Evolutionary conservation across 2,113 vertebrate genomes (phyloP).

Genomic region (Tinamus guttatus): DNA sequence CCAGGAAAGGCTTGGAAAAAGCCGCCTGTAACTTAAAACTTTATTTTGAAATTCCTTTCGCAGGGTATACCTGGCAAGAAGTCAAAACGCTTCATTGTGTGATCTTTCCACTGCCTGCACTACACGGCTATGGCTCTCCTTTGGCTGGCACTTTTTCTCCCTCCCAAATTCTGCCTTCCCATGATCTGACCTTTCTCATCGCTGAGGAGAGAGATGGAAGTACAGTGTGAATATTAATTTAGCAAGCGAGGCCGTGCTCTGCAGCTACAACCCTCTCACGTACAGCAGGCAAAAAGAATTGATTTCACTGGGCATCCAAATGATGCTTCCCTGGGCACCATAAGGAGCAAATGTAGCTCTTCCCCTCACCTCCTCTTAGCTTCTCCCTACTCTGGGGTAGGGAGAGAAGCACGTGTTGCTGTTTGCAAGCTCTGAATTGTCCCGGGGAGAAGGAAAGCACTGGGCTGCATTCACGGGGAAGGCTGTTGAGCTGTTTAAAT

Average conservation of each 20-base stretch:
- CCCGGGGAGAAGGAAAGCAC: neutral
- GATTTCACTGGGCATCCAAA: neutral
- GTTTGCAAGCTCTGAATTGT: neutral
- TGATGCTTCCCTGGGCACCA: neutral
- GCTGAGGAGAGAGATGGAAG: neutral
- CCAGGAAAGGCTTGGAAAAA: conserved; percentile 35
- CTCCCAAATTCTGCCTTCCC: neutral
- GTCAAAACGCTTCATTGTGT: conserved; percentile 48
- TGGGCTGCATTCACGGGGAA: neutral
- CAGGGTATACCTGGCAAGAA: conserved; percentile 52
- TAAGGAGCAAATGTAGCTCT: neutral
- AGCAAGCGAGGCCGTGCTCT: neutral
- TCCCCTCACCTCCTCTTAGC: neutral
- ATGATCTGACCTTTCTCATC: conserved; percentile 8
- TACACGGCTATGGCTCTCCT: neutral
- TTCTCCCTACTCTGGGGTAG: neutral
- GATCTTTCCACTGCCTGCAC: conserved; percentile 22
- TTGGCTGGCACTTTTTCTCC: neutral
- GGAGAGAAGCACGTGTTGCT: neutral
- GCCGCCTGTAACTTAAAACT: conserved; percentile 29
- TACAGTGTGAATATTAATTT: conserved; percentile 50
- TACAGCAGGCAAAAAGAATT: neutral
- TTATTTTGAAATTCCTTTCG: conserved; percentile 56
- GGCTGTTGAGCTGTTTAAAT: neutral
- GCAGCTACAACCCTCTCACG: neutral